A percentile compares a stretch with the other conserved stretches of the same genome.
Evolutionary conservation across 2,113 vertebrate genomes (phyloP).

Genomic region (Nannobrachium achirus): DNA sequence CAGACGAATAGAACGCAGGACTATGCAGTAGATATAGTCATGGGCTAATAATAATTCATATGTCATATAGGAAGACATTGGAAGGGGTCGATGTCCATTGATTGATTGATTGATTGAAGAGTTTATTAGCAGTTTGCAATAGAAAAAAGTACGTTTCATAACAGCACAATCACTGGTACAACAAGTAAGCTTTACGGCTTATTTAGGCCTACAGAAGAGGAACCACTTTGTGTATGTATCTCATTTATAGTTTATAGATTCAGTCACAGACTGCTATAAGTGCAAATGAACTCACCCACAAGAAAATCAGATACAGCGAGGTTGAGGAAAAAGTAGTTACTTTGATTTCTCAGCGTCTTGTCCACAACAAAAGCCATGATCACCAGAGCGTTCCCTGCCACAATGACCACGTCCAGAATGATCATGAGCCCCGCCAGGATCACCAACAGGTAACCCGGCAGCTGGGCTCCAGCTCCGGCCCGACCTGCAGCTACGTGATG

Average conservation of each 20-base stretch:
- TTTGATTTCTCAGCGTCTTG: conserved; percentile 88
- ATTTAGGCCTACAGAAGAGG: too few species aligned
- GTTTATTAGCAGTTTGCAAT: too few species aligned
- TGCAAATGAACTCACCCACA: conserved; percentile 80
- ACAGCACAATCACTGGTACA: too few species aligned
- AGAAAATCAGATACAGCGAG: conserved; percentile 94
- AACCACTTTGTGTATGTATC: too few species aligned
- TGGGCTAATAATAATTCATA: too few species aligned
- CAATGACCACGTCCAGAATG: conserved; percentile 81
- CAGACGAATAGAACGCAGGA: too few species aligned
- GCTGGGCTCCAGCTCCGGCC: conserved; percentile 47
- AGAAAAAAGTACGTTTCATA: too few species aligned
- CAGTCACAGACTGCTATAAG: background rate
- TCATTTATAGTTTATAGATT: background rate
- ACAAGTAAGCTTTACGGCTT: too few species aligned
- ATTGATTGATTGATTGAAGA: too few species aligned
- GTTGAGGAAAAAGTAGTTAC: conserved; percentile 91
- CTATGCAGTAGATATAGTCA: too few species aligned
- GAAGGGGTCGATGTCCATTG: too few species aligned
- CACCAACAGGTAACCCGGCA: conserved; percentile 66
- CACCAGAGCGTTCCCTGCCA: conserved; percentile 87
- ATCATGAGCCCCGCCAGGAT: conserved; percentile 84
- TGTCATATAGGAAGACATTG: too few species aligned
- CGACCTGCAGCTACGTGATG: conserved; percentile 17
- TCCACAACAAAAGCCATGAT: conserved; percentile 90